phyloP scores from a whole-genome alignment of 2,113 vertebrate species.

The Vimba vimba region DNA sequence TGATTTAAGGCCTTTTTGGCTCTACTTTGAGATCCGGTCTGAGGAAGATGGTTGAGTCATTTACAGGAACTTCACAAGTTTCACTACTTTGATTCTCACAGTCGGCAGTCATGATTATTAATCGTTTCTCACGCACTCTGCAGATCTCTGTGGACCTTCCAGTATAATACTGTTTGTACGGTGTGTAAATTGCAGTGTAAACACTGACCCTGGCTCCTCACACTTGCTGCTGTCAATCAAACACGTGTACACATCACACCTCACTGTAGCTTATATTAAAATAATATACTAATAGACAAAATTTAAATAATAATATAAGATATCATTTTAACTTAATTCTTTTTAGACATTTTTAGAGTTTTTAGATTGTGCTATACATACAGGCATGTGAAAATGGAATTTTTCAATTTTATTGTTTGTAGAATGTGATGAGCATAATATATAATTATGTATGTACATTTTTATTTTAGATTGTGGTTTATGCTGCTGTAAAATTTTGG shows the following conservation, averaged over 20 bases:
- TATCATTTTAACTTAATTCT: too few relatives aligned
- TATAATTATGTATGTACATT: background rate
- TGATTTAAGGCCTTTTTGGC: background rate
- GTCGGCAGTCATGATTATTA: background rate
- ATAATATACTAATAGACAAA: background rate
- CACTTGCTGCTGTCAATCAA: constrained; percentile 49
- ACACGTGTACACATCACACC: background rate
- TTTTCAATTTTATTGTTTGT: background rate
- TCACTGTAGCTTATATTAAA: background rate
- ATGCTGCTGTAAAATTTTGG: background rate
- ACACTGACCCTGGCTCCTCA: background rate
- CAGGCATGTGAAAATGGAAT: background rate
- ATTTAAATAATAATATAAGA: background rate
- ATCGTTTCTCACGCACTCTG: background rate
- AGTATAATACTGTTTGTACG: background rate
- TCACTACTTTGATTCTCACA: background rate
- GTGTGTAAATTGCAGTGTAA: constrained; percentile 30
- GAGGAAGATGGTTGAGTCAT: background rate
- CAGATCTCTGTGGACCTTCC: background rate
- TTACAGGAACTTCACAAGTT: background rate
- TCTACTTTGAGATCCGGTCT: background rate
- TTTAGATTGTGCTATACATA: background rate
- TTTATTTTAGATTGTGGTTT: background rate
- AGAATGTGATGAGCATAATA: background rate
- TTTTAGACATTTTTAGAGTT: background rate